These are phyloP conservation scores for Quiscalus mexicanus DNA, from an alignment of 2,113 vertebrate species.

Conservation along the genomic window DNA sequence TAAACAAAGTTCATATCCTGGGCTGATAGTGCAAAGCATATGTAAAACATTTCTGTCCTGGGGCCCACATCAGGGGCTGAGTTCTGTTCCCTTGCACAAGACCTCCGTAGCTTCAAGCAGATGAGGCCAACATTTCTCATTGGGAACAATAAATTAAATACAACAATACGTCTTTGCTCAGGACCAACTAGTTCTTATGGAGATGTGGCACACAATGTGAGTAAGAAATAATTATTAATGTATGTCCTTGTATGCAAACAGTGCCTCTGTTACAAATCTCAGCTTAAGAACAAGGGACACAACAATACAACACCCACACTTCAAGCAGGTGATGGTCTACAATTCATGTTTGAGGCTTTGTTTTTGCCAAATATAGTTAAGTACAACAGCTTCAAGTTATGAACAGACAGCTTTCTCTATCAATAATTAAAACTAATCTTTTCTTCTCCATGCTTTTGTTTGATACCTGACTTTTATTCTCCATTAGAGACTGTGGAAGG, in stretches of 20 bases:
- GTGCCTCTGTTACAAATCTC: background rate
- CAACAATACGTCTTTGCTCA: background rate
- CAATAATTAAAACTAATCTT: background rate
- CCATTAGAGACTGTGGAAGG: background rate
- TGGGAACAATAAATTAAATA: background rate
- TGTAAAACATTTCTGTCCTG: conserved; percentile 7
- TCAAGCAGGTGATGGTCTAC: background rate
- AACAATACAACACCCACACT: background rate
- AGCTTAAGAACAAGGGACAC: background rate
- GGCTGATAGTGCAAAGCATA: background rate
- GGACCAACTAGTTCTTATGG: background rate
- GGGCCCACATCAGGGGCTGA: background rate
- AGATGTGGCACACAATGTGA: background rate
- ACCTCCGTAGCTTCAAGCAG: background rate
- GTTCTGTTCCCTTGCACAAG: background rate
- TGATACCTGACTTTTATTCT: background rate
- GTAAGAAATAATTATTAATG: background rate
- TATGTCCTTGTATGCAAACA: background rate
- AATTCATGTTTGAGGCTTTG: background rate
- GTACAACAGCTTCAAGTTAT: background rate
- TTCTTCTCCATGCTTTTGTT: background rate
- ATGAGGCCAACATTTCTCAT: background rate
- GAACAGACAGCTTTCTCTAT: background rate
- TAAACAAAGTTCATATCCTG: conserved; percentile 6
- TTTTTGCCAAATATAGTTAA: background rate